phyloP scores from a whole-genome alignment of 2,113 vertebrate species.

The Dasypus novemcinctus region DNA sequence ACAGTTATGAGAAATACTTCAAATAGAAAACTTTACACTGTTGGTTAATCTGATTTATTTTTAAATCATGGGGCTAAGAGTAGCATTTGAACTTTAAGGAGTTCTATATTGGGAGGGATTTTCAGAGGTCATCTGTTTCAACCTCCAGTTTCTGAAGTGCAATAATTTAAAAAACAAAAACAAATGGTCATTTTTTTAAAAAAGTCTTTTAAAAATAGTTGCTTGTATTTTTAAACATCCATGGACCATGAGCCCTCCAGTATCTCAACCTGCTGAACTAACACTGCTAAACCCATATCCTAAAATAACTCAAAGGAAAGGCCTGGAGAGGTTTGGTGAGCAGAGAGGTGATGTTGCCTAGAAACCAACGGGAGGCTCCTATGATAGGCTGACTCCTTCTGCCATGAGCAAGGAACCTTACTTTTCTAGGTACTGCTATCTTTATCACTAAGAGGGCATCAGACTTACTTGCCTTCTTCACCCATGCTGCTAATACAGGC shows the following conservation, averaged over 20 bases:
- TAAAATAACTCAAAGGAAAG: conserved; percentile 29
- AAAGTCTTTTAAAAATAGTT: conserved; percentile 26
- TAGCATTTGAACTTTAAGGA: conserved; percentile 2
- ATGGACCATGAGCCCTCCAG: not conserved
- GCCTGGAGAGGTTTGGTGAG: not conserved
- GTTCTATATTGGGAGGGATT: not conserved
- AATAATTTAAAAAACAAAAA: not conserved
- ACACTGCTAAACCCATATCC: not conserved
- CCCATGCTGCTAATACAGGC: not conserved
- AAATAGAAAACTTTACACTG: not conserved
- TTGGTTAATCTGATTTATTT: not conserved
- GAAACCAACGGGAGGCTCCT: not conserved
- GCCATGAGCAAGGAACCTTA: not conserved
- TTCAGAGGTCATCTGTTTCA: not conserved
- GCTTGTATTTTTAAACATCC: not conserved
- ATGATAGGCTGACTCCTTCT: not conserved
- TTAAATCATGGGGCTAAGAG: not conserved
- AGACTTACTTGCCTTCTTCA: not conserved
- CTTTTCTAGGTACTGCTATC: not conserved
- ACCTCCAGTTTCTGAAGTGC: not conserved
- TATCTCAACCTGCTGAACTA: not conserved
- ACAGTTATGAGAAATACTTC: not conserved
- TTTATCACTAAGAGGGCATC: not conserved
- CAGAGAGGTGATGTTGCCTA: not conserved
- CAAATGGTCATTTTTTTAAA: not conserved